Conservation (phyloP, 2,113 vertebrate species). For the Gallinago jamesoni region DNA sequence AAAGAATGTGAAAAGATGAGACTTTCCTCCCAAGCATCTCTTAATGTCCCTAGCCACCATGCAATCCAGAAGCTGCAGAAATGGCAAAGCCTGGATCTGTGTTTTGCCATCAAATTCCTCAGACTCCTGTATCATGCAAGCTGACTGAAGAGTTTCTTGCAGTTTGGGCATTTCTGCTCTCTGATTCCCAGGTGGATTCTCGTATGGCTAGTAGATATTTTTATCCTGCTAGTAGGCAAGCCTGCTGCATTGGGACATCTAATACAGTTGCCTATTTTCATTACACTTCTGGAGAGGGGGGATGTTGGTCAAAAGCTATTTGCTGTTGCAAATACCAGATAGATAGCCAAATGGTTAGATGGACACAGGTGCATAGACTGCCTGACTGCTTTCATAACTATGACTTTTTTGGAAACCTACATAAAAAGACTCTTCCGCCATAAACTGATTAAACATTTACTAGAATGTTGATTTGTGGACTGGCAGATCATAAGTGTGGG, state of each 20-base stretch:
- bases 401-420: not conserved
- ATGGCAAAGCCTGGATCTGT: not conserved
- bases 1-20: slow-evolving; percentile 25
- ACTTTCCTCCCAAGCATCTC: not conserved
- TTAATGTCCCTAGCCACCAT: not conserved
- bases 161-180: not conserved
- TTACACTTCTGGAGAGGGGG: not conserved
- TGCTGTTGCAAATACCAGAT: not conserved
- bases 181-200: not conserved
- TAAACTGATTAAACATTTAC: slow-evolving; percentile 5
- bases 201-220: not conserved
- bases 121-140: not conserved
- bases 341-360: not conserved
- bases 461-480: not conserved
- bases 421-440: not conserved
- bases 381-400: not conserved
- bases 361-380: not conserved
- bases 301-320: not conserved
- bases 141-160: not conserved
- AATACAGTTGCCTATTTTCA: not conserved
- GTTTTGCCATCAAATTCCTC: not conserved
- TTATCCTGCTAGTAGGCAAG: not conserved
- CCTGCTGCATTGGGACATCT: not conserved
- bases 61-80: not conserved
- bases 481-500: not conserved